Base-by-base conservation (phyloP, 2,888 invertebrate species). In the Choristoneura rosaceana region DNA sequence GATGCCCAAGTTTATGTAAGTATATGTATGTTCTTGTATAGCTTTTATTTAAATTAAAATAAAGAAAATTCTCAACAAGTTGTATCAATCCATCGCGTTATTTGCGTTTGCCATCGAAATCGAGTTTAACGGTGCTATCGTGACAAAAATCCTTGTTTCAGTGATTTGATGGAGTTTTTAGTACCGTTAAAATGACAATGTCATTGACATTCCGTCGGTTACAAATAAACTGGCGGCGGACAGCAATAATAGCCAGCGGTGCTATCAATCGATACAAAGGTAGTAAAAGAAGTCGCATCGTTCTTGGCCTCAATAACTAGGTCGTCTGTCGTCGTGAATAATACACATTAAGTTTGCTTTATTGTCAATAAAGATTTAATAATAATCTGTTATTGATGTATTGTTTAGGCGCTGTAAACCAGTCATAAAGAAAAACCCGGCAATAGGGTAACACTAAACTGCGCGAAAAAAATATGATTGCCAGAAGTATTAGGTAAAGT, bases 261-360 rank as follows among this genome's bases (percentile, higher is more conserved):
- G 41, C 62, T 50, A 68, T 67, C 65, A 70, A 70, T 69, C 62
- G 61, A 71, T 71, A 68, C 60, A 34, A 38, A 71, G 71, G 68
- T 68, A 59, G 58, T 63, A 59, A 71, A 73, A 70, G 55, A 68
- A 69, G 50, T 63, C 59, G 38, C 66, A 61, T 55, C 63, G 68
- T 63, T 71, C 73, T 69, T 69, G 68, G 68, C 73, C 73, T 73
- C 38, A 73, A 73, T 64, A 73, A 64, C 64, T 59, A 63, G 63
- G 59, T 64, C 63, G 43, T 61, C 41, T 52, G 66, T 63, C 71
- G 63, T 55, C 41, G 64, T 45, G 61, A 55, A 62, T 62, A 50
- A 47, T 68, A 62, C 25, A 67, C 68, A 68, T 62, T 43, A 43
- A 34, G 58, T 62, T 63, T 59, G 33, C n/a, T 68, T 71, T 59